Base-by-base conservation (phyloP, 2,797 vertebrate species). In the Leucoraja ocellata region DNA sequence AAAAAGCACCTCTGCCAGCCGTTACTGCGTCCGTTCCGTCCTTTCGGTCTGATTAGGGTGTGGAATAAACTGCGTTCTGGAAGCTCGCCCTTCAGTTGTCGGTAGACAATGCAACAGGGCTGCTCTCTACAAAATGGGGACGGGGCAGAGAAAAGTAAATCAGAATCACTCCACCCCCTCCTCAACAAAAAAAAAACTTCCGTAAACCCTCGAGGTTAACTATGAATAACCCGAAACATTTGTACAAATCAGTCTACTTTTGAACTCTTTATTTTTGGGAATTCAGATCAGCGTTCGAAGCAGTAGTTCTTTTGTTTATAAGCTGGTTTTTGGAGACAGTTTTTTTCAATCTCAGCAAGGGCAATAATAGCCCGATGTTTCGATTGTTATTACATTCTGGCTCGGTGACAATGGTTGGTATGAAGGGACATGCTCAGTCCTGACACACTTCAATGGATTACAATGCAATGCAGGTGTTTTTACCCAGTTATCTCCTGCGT, bases 401-500 rank as follows among this genome's bases (percentile, higher is more conserved):
- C 95, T 95, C 93, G n/a, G 93, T 94, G 96, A 96, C 96, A 96
- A 95, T 96, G 95, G 94, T 95, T 93, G 94, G 95, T 96, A 96
- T 95, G 96, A 94, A 46, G 46, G 94, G 61, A 68, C 84, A 68
- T 88, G 84, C 84, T 88, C 84, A n/a, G 84, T 88, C 63, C 84
- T 88, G 84, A 88, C 84, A 88, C 84, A 88, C 84, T 88, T 54
- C 46, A 54, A 46, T 92, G 39, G 39, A 92, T 39, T 79, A 65
- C 79, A 61, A 93, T 79, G 63, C 54, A 54, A 81, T 21, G 93
- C 93, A 79, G 93, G 76, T 93, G 93, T 46, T 93, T 80, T 80
- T 93, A 95, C 94, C 73, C 91, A 94, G 94, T 95, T 94, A 95
- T 96, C 97, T 97, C 96, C 96, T 97, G 97, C 95, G 95, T 94